Evolutionary conservation across 2,113 vertebrate genomes (phyloP), one percentile per base, ranked within the genome.

Genomic region (Pseudopipra pipra): DNA sequence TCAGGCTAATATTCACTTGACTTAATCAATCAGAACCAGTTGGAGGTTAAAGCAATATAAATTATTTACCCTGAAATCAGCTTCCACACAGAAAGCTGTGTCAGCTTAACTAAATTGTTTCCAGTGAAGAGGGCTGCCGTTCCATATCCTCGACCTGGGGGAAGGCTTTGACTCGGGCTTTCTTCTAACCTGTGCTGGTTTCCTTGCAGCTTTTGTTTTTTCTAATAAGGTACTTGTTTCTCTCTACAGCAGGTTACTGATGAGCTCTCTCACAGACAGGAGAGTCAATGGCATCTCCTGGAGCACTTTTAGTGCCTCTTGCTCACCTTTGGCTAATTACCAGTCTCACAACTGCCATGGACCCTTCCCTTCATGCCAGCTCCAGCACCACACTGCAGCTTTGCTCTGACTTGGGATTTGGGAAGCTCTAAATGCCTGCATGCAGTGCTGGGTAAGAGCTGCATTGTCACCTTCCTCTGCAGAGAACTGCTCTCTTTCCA

Each of bases 191-290:
- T 22, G 1, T 31, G 41, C 54, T 24, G 28, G 6, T 58, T 63
- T 77, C 35, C 46, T 67, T 31, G 19, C n/a, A 58, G 55, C 41
- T 70, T 70, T 49, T 2, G 2, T 65, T 90, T 85, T 85, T 55
- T 30, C 55, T 68, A n/a, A 4, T 22, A 46, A 66, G 28, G 25
- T 24, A 3, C 37, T 62, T 14, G 12, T 31, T 67, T 71, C 35
- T 54, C 27, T 44, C n/a, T n/a, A 33, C 37, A 46, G 30, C 9
- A 47, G 3, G 0, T n/a, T 0, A 0, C 4, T 31, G 37, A n/a
- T 6, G 52, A 89, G 44, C 19, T 52, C 30, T 39, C 14, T 30
- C 54, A 17, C 13, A 14, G n/a, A 14, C 28, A 43, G 67, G 65
- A 52, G 30, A 55, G 30, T 16, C 88, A 56, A 4, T 13, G 43